phyloP scores from a whole-genome alignment of 2,797 vertebrate genomes.

The Buceros bicornis region DNA sequence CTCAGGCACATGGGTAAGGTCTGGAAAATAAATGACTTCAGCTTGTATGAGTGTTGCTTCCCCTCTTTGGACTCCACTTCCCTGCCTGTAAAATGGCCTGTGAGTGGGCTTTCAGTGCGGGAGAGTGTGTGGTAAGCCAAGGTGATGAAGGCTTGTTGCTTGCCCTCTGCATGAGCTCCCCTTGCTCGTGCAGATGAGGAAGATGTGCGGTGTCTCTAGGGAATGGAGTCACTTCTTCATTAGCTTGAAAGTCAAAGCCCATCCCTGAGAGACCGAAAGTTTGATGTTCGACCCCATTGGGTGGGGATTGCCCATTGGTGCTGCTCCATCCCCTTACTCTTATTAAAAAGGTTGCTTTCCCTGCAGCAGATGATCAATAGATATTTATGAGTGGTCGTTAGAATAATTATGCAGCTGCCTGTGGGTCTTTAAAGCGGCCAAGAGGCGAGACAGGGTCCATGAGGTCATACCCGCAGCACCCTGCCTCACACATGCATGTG shows the following conservation, averaged over 20 bases:
- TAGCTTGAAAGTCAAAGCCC: neutral
- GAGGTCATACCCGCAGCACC: accelerated
- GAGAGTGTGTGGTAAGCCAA: accelerated
- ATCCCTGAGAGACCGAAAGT: neutral
- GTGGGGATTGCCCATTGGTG: no score
- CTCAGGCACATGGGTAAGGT: neutral
- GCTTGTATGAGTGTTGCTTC: neutral
- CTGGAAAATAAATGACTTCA: neutral
- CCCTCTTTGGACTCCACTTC: neutral
- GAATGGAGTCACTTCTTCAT: neutral
- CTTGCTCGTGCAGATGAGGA: neutral
- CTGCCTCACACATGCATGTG: accelerated
- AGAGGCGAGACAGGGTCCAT: accelerated
- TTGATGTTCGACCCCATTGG: neutral
- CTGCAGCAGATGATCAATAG: neutral
- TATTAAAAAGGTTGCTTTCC: neutral
- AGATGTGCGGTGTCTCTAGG: accelerated
- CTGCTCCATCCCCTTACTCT: neutral
- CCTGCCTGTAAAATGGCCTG: neutral
- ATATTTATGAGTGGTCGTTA: neutral
- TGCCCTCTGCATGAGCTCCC: neutral
- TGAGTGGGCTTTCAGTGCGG: neutral
- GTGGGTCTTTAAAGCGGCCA: neutral
- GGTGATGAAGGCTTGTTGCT: accelerated
- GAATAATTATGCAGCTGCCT: neutral